phyloP scores from a whole-genome alignment of 2,113 vertebrate genomes.

The Ibidorhyncha struthersii region DNA sequence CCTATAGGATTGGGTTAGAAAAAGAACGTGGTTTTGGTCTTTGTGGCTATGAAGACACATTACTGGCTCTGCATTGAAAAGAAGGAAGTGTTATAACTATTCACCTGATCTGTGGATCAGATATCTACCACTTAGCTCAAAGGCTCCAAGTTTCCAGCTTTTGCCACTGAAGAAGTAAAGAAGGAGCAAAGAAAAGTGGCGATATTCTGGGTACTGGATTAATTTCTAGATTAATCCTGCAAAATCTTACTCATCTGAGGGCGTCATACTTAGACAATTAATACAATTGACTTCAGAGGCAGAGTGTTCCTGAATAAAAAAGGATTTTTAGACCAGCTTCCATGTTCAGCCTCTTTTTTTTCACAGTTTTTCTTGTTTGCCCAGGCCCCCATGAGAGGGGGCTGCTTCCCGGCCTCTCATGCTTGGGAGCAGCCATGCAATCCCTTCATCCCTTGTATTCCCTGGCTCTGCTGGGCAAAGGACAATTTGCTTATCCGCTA shows the following conservation, averaged over 20 bases:
- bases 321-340: background rate
- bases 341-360: background rate
- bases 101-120: background rate
- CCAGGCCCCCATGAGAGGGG: background rate
- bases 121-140: background rate
- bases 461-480: background rate
- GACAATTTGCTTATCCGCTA: background rate
- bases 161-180: background rate
- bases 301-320: background rate
- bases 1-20: background rate
- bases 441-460: background rate
- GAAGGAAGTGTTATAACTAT: background rate
- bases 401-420: background rate
- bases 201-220: background rate
- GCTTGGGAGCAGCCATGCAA: background rate
- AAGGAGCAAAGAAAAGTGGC: background rate
- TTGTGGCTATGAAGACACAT: background rate
- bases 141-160: background rate
- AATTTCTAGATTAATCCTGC: background rate
- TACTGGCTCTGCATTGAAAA: background rate
- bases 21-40: background rate
- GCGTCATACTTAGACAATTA: background rate
- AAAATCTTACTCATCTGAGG: background rate
- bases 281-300: background rate
- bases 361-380: background rate